Evolutionary conservation across 92 coral and sea anemone genomes (phyloP).

Genomic region (Palythoa grandiflora): DNA sequence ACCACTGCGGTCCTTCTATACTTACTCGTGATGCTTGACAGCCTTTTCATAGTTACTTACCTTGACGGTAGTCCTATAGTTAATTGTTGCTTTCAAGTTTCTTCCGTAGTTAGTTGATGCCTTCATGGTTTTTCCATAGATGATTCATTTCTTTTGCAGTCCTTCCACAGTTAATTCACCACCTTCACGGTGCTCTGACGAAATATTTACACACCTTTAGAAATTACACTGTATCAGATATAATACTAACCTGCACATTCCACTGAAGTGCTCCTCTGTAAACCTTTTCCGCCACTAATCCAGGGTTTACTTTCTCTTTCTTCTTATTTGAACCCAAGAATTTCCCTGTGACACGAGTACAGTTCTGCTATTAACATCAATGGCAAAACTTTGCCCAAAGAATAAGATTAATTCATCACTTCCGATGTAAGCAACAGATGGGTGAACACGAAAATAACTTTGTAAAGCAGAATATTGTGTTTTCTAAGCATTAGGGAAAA

Average conservation of each 20-base stretch:
- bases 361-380: not conserved
- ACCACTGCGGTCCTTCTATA: not conserved
- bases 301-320: conserved; percentile 95
- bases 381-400: not conserved
- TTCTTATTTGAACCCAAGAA: conserved; percentile 86
- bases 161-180: not conserved
- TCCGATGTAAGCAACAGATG: not conserved
- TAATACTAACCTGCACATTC: conserved; percentile 85
- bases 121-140: not conserved
- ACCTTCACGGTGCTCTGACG: not conserved
- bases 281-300: conserved; percentile 81
- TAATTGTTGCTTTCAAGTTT: too few species aligned
- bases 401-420: too few species aligned
- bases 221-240: too few species aligned
- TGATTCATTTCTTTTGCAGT: not conserved
- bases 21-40: not conserved
- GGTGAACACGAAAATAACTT: not conserved
- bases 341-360: conserved; percentile 59
- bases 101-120: too few species aligned
- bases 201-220: too few species aligned
- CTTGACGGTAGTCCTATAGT: not conserved
- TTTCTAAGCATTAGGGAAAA: too few species aligned
- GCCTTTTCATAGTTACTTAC: not conserved
- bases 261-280: conserved; percentile 90
- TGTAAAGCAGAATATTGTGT: too few species aligned